Evolutionary conservation across 1,140 invertebrate species (phyloP).

Genomic region (Branchinecta lindahli): DNA sequence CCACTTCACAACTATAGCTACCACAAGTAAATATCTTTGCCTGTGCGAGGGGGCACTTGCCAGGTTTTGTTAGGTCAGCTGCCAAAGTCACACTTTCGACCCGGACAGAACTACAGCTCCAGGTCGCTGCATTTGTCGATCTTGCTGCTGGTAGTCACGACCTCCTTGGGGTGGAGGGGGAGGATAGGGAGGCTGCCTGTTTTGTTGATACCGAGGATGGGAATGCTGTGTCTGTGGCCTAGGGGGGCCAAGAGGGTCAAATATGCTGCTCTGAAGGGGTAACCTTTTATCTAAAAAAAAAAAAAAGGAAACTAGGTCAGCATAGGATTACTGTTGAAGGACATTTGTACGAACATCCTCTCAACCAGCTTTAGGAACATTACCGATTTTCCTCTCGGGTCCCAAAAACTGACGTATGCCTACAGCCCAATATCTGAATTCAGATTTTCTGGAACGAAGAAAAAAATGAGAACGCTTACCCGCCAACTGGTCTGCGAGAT

Average conservation of each 20-base stretch:
- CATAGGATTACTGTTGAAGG: no score
- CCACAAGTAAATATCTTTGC: no score
- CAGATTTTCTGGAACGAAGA: background rate
- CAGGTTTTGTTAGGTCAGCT: no score
- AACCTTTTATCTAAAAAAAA: slow-evolving; percentile 6
- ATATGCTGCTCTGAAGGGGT: background rate
- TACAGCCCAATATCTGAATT: background rate
- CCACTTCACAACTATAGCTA: no score
- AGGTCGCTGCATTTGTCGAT: background rate
- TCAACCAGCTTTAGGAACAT: background rate
- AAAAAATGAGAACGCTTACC: background rate
- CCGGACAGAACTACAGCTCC: background rate
- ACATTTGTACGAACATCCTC: background rate
- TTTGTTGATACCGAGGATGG: background rate
- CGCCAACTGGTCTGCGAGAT: no score
- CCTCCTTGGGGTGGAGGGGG: background rate
- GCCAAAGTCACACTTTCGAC: background rate
- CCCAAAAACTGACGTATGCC: background rate
- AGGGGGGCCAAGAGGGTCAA: background rate
- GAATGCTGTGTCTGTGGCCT: background rate
- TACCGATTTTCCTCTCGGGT: background rate
- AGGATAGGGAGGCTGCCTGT: background rate
- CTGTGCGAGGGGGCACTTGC: no score
- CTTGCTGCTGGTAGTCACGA: background rate
- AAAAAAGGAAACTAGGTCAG: background rate